These are phyloP conservation scores for Galeopterus variegatus DNA, from an alignment of 2,113 vertebrate species.

Conservation along the genomic window DNA sequence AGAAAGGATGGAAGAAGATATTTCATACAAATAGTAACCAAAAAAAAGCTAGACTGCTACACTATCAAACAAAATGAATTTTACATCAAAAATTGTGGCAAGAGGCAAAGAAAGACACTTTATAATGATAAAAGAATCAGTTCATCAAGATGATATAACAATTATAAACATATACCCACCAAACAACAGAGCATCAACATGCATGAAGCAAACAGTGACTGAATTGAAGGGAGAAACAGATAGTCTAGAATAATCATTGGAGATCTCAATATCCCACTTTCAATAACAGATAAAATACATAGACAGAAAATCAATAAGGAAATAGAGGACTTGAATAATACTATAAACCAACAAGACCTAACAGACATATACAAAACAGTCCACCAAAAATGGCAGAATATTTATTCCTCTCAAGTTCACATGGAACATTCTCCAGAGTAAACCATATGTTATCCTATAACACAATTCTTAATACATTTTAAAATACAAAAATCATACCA, in stretches of 20 bases:
- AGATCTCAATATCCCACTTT: constrained; percentile 25
- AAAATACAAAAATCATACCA: constrained; percentile 1
- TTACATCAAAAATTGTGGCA: background rate
- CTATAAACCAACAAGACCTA: background rate
- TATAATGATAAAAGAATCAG: constrained; percentile 4
- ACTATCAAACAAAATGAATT: background rate
- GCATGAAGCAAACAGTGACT: background rate
- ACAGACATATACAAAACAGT: background rate
- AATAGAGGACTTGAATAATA: background rate
- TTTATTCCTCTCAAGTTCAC: background rate
- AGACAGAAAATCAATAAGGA: background rate
- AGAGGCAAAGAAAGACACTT: constrained; percentile 30
- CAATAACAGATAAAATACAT: background rate
- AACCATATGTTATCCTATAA: background rate
- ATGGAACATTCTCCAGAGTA: background rate
- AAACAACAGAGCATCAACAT: constrained; percentile 6
- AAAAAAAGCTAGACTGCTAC: background rate
- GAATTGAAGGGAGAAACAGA: background rate
- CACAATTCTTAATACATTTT: background rate
- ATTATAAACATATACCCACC: background rate
- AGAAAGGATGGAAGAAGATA: background rate
- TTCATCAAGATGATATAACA: background rate
- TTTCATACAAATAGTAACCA: background rate
- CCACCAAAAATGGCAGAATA: background rate
- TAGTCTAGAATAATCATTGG: background rate